Base-by-base conservation (phyloP, 64 coral and sea anemone species). In the Porites australiensis region DNA sequence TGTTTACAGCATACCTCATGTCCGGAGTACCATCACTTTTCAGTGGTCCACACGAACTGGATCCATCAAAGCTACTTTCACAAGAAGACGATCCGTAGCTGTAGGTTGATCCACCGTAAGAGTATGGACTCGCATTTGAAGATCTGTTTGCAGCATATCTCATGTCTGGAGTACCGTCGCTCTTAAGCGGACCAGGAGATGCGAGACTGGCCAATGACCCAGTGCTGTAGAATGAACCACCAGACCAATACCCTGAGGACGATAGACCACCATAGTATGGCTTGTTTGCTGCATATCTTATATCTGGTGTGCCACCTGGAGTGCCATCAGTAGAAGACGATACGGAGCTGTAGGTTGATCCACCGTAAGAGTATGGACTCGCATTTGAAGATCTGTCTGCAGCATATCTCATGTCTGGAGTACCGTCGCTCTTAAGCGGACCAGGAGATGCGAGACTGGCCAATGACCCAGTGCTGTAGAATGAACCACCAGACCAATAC, bases 161-260 rank as follows among this genome's bases (percentile, higher is more conserved):
- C 73, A 89, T 89, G 87, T 89, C 87, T 20, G 87, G 86, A 50
- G 88, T 90, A 23, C 88, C 88, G 37, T 90, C 88, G 13, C 51
- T 68, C 23, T 90, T 89, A 21, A 64, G 4, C 21, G 75, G 76
- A 19, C 75, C 60, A 19, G 27, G 27, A 37, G 27, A 37, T 37
- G 27, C 27, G 27, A 37, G 27, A 37, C 27, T 37, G 27, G 27
- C 27, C 27, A 37, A 37, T 1, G 1, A 37, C 27, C 27, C 27
- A 37, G 27, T 1, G 27, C 27, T 37, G 27, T 37, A 37, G 27
- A 37, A 37, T 37, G 27, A 37, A 37, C 27, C 27, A 37, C 27
- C 27, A 37, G 27, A 37, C 27, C 27, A 37, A 37, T 37, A 37
- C 1, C 27, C 27, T 37, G 27, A 37, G 27, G 27, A 37, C 27